Evolutionary conservation across 1,140 invertebrate species (phyloP), one percentile per base, ranked within the genome.

Genomic region (Monochamus saltuarius): DNA sequence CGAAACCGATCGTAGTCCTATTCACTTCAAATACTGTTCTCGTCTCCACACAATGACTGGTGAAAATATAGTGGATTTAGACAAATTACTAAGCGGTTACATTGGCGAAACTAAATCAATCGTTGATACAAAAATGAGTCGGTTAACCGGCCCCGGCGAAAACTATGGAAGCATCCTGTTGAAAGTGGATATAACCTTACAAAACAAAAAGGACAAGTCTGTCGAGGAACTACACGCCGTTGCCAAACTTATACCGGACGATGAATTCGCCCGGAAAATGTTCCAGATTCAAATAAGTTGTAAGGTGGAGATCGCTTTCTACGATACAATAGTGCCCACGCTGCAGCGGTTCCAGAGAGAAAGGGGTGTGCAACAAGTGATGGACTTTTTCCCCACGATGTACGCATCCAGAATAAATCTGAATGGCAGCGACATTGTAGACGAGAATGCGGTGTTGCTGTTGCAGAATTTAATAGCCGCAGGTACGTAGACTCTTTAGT

Each of bases 91-190:
- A 17, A 36, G 14, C 11, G 9, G 9, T 4, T 39, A 61, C 16
- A 46, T 61, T 1, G 36, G 50, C 19, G 53, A 60, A 7, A 10
- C 7, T 7, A 42, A 53, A 22, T 19, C 42, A 35, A 59, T 64
- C 37, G 14, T 67, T 7, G 38, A 49, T 13, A n/a, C 39, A 14
- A 61, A 57, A 35, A n/a, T n/a, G 47, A 65, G n/a, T 59, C 46
- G 74, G 55, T 57, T 84, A 14, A 84, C 82, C 8, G 81, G 79
- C 37, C 78, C 78, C 0, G 83, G 83, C 1, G 83, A 85, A 62
- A 85, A 85, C 75, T 85, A 83, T 64, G 83, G 82, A 2, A 84
- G 84, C 67, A 66, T 78, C 0, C 82, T 85, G 59, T 63, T 82
- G 0, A 72, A 73, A 7, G 75, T 85, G 4, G 61, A 62, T 46